Conservation (phyloP, 2,797 vertebrate species). For the Ceryle rudis region DNA sequence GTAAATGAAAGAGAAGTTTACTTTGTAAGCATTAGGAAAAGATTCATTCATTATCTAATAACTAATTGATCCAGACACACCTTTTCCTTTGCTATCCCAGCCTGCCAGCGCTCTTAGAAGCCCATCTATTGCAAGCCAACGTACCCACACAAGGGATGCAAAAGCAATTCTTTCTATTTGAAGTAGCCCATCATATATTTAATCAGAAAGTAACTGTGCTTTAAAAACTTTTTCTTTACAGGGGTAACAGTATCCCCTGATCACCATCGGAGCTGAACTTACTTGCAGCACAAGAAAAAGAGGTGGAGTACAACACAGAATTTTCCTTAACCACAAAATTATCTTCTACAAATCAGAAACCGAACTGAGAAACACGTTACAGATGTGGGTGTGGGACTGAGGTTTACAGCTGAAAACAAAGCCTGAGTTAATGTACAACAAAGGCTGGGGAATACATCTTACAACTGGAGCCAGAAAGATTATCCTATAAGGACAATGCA, state of each 20-base stretch:
- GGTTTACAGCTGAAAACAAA: constrained; percentile 6
- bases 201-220: not conserved
- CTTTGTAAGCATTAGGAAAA: not conserved
- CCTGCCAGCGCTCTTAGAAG: not conserved
- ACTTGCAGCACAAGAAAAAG: not conserved
- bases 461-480: not conserved
- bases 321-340: not conserved
- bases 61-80: constrained; percentile 16
- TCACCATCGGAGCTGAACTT: not conserved
- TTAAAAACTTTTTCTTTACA: not conserved
- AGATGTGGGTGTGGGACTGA: constrained; percentile 18
- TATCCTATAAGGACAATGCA: not conserved
- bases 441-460: not conserved
- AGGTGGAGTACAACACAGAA: not conserved
- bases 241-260: not conserved
- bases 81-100: not conserved
- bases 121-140: not conserved
- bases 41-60: constrained; percentile 2
- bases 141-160: not conserved
- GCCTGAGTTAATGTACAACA: not conserved
- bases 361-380: not conserved
- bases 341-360: constrained; percentile 5
- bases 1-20: constrained; percentile 23
- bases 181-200: constrained; percentile 8
- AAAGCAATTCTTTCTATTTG: not conserved